phyloP scores from a whole-genome alignment of 2,888 invertebrate species.

The Harmothoe impar region DNA sequence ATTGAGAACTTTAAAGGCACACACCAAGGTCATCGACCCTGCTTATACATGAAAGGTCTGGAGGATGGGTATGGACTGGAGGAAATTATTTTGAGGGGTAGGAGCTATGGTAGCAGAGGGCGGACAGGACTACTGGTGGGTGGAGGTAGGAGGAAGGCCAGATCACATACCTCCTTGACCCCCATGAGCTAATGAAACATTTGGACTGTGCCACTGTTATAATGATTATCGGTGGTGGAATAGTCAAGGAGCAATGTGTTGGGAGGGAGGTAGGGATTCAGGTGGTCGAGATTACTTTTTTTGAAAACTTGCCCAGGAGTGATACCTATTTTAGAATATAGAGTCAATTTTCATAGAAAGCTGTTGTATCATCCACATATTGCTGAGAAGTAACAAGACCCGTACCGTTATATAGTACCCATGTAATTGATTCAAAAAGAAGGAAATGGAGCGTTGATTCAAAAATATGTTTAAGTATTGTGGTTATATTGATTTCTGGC shows the following conservation, averaged over 20 bases:
- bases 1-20: not conserved
- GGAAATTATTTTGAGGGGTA: not conserved
- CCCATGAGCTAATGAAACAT: not conserved
- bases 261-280: no score
- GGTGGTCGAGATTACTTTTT: no score
- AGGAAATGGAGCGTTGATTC: no score
- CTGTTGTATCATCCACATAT: no score
- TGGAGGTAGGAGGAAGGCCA: not conserved
- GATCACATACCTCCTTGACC: constrained; percentile 11
- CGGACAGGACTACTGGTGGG: not conserved
- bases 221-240: not conserved
- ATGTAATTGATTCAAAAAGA: no score
- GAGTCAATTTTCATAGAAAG: no score
- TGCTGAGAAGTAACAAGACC: no score
- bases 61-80: not conserved
- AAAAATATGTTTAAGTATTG: no score
- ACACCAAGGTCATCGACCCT: not conserved
- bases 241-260: not conserved
- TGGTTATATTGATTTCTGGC: no score
- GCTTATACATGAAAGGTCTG: not conserved
- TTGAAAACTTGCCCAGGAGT: no score
- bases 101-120: not conserved
- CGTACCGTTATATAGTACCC: no score
- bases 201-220: not conserved
- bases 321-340: no score